A percentile compares a stretch with the other conserved stretches of the same genome.
Conservation (phyloP, 2,113 vertebrate species). For the Delphinus delphis region DNA sequence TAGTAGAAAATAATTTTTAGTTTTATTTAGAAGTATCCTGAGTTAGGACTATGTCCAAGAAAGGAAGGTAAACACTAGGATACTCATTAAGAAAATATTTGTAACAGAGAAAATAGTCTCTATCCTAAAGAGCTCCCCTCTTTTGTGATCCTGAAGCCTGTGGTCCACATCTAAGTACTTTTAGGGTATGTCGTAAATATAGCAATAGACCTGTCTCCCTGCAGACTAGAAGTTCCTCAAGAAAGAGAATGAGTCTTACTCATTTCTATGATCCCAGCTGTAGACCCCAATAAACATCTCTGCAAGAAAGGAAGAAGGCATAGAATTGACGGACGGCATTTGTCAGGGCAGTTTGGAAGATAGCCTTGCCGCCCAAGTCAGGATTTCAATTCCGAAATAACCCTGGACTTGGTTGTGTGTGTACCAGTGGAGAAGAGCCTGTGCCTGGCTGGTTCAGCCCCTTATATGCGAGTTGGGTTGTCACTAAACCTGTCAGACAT, state of each 20-base stretch:
- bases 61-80: background rate
- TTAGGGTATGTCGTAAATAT: background rate
- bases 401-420: background rate
- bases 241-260: background rate
- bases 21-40: constrained; percentile 18
- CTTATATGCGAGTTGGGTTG: background rate
- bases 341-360: background rate
- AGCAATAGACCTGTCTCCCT: background rate
- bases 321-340: background rate
- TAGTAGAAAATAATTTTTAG: background rate
- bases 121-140: background rate
- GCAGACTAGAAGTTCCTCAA: background rate
- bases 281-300: background rate
- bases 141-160: background rate
- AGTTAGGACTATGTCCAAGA: background rate
- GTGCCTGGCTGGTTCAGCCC: constrained; percentile 47
- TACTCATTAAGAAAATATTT: background rate
- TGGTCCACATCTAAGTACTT: background rate
- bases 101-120: background rate
- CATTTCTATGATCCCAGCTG: background rate
- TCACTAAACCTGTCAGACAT: constrained; percentile 68
- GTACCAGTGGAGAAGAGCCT: background rate
- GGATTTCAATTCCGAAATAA: constrained; percentile 8
- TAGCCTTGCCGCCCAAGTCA: background rate
- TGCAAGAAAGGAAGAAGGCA: background rate